A percentile compares a stretch with the other conserved stretches of the same genome.
These are phyloP conservation scores for Colaptes auratus DNA, from an alignment of 2,113 vertebrate species.

Conservation along the genomic window DNA sequence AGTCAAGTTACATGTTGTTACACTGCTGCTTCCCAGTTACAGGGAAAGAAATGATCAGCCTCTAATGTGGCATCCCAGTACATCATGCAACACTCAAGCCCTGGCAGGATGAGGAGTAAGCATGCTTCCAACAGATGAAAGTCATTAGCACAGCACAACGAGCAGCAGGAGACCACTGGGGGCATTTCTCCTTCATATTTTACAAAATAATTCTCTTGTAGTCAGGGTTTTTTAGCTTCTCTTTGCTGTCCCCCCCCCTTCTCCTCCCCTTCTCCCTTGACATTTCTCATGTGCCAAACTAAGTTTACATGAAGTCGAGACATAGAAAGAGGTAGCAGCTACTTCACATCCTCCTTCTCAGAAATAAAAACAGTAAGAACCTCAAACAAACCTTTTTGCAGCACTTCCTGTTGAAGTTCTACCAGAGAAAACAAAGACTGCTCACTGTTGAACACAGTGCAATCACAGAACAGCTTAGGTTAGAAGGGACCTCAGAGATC, in stretches of 20 bases:
- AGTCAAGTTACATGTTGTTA: background rate
- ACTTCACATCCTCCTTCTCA: slow-evolving; percentile 43
- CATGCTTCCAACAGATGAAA: background rate
- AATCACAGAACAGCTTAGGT: background rate
- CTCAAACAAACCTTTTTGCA: background rate
- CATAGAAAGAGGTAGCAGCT: background rate
- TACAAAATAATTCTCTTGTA: background rate
- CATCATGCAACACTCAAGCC: background rate
- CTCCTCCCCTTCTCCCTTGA: background rate
- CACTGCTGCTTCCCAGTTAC: background rate
- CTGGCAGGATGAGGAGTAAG: background rate
- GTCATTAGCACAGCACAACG: background rate
- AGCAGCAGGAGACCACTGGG: background rate
- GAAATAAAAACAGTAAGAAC: background rate
- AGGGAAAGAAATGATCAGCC: background rate
- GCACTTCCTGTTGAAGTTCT: slow-evolving; percentile 5
- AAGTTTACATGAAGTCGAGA: background rate
- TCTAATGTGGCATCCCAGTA: background rate
- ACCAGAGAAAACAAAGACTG: background rate
- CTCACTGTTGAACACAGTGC: background rate
- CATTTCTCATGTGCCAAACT: background rate
- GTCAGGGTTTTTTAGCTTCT: background rate
- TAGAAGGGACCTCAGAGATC: no score
- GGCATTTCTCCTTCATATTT: background rate
- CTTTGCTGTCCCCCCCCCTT: background rate